phyloP scores from a whole-genome alignment of 2,888 invertebrate species.

The Apocheima hispidaria region DNA sequence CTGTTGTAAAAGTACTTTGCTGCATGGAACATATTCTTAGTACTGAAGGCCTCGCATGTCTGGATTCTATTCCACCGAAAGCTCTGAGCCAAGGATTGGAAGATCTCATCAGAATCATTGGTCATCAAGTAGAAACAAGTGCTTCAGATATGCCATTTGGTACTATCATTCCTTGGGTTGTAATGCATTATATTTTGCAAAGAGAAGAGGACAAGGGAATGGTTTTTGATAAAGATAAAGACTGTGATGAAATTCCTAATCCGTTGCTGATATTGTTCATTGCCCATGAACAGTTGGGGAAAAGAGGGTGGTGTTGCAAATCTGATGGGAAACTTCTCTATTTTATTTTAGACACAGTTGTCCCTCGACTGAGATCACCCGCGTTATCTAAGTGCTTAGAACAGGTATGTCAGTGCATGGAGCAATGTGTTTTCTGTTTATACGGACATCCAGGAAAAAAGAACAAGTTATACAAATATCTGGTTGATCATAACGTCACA shows the following conservation, averaged over 20 bases:
- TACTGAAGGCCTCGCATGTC: conserved; percentile 76
- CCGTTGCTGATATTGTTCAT: conserved; percentile 92
- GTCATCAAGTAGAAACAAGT: conserved; percentile 92
- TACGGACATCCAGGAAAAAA: conserved; percentile 93
- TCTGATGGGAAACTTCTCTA: conserved; percentile 92
- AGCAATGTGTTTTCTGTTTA: conserved; percentile 94
- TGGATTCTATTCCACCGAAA: conserved; percentile 84
- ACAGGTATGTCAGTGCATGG: conserved; percentile 91
- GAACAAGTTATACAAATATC: conserved; percentile 81
- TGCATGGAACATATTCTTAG: conserved; percentile 79
- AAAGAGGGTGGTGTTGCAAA: conserved; percentile 91
- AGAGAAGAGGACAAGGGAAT: conserved; percentile 90
- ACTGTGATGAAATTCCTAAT: conserved; percentile 88
- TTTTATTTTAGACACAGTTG: conserved; percentile 91
- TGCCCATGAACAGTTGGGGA: conserved; percentile 94
- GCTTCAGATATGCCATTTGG: conserved; percentile 88
- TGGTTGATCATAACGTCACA: conserved; percentile 91
- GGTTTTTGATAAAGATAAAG: conserved; percentile 75
- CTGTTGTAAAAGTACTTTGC: conserved; percentile 77
- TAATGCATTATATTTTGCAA: conserved; percentile 92
- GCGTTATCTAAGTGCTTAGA: conserved; percentile 87
- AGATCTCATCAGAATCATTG: conserved; percentile 91
- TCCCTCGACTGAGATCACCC: conserved; percentile 89
- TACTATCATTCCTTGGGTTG: conserved; percentile 92
- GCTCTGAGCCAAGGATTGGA: conserved; percentile 89